Evolutionary conservation across 2,797 vertebrate genomes (phyloP), one percentile per base, ranked within the genome.

Genomic region (Octomys mimax): DNA sequence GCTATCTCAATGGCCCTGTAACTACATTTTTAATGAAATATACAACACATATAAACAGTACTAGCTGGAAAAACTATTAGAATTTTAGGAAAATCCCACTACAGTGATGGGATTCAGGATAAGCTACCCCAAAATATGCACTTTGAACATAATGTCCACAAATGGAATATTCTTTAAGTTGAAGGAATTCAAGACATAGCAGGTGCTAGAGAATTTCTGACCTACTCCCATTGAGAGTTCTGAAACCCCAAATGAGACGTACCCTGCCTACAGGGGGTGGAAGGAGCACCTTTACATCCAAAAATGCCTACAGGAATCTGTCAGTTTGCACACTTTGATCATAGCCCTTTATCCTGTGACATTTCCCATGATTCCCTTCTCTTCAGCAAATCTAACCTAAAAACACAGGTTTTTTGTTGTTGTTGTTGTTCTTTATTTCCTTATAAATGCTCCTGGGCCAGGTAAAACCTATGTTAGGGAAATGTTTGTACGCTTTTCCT

Each of bases 151-250:
- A 57, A 57, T 57, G 54, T 57, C 54, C 54, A 26, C 62, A 79
- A 62, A 89, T 21, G 36, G 80, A 89, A 24, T 84, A 84, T 71
- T 62, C 62, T 54, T 89, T 84, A 85, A 92, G 42, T 77, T 5
- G 5, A 83, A 68, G 59, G 70, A 77, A 82, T 52, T 59, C 54
- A 52, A 84, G 80, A 79, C 79, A 70, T 71, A 42, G n/a, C 79
- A 84, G 71, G 21, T 52, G 71, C 62, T 0, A 82, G 61, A 22
- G 28, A 61, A 12, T 59, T 46, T 87, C 26, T 68, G 70, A 83
- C 78, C 61, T 75, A 83, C 39, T 36, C 66, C 83, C 68, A 6
- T 31, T n/a, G 59, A 36, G 14, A 54, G 61, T 92, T 52, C 22
- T n/a, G 19, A 71, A 42, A 90, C 39, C 33, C 57, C 64, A n/a